Evolutionary conservation across 2,113 vertebrate species (phyloP).

Genomic region (Chionis minor): DNA sequence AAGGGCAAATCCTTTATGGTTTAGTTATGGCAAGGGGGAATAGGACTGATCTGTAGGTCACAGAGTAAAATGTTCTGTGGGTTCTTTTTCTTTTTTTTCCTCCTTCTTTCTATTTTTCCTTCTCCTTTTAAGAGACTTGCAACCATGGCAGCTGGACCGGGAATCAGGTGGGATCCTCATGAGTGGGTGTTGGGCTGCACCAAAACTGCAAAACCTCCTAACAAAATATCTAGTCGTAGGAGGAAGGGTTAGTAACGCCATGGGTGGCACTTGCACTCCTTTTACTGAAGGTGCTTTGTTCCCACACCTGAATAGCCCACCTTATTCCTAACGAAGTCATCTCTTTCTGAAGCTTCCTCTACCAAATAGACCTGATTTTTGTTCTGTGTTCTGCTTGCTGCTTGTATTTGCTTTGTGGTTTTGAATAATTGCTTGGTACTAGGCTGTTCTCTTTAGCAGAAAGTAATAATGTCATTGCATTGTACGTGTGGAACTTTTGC

Average conservation of each 20-base stretch:
- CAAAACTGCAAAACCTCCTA: background rate
- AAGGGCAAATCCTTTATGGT: background rate
- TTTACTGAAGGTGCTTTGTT: background rate
- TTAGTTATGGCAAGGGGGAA: background rate
- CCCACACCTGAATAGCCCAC: background rate
- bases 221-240: background rate
- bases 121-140: background rate
- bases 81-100: accelerated
- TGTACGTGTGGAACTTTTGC: background rate
- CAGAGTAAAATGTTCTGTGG: background rate
- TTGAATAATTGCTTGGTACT: background rate
- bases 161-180: background rate
- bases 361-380: background rate
- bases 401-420: background rate
- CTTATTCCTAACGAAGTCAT: background rate
- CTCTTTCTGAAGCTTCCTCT: background rate
- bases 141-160: background rate
- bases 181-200: background rate
- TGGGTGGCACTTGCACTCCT: background rate
- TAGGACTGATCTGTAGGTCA: background rate
- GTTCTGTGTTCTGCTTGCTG: background rate
- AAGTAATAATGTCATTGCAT: background rate
- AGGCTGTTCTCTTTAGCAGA: background rate
- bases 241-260: background rate
- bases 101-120: background rate